Conservation (phyloP, 2,888 invertebrate genomes). For the Epinotia brunnichana region DNA sequence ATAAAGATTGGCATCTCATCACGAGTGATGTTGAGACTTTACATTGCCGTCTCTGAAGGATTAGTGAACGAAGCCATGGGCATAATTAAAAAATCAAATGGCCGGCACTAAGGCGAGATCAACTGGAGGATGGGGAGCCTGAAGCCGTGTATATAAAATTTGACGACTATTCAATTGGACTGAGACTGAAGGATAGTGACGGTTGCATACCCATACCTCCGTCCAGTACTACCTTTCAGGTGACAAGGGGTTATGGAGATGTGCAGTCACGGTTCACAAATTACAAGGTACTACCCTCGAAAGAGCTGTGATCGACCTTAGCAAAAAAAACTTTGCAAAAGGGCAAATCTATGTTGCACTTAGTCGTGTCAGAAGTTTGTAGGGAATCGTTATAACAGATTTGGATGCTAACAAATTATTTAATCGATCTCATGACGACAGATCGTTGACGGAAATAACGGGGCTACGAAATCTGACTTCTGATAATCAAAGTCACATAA, state of each 20-base stretch:
- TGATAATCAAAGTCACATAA: too few relatives aligned
- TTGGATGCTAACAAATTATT: neutral
- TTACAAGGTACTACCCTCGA: too few relatives aligned
- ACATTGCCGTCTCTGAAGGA: slow-evolving; percentile 9
- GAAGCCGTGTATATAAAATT: slow-evolving; percentile 8
- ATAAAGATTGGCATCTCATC: slow-evolving; percentile 1
- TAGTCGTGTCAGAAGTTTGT: neutral
- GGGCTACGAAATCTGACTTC: neutral
- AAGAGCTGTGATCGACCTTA: too few relatives aligned
- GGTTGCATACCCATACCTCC: slow-evolving; percentile 3
- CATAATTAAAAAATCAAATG: slow-evolving; percentile 7
- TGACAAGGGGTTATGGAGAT: slow-evolving; percentile 5
- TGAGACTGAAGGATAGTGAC: neutral
- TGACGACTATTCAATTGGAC: slow-evolving; percentile 3
- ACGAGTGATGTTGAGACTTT: slow-evolving; percentile 1
- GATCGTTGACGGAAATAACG: neutral
- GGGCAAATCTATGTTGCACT: slow-evolving; percentile 1
- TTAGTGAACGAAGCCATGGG: slow-evolving; percentile 9
- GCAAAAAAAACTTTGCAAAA: too few relatives aligned
- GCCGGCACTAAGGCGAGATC: slow-evolving; percentile 5
- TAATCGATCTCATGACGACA: neutral
- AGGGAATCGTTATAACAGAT: neutral
- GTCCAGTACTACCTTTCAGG: neutral
- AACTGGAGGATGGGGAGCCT: slow-evolving; percentile 12
- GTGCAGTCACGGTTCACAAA: neutral